A percentile compares a stretch with the other conserved stretches of the same genome.
phyloP scores from a whole-genome alignment of 1,140 invertebrate species.

The Drosophila varians region DNA sequence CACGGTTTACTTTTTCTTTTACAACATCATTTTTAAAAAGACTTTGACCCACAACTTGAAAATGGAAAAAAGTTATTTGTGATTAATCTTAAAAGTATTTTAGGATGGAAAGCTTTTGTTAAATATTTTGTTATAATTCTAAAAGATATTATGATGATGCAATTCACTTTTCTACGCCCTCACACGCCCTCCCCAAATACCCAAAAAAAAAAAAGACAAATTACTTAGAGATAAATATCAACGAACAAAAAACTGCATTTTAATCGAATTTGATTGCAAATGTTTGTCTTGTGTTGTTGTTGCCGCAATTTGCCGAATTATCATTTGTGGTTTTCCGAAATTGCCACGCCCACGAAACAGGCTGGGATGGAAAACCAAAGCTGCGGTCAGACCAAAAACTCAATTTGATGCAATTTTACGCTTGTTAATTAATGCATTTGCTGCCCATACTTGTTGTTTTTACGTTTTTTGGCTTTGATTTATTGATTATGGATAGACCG shows the following conservation, averaged over 20 bases:
- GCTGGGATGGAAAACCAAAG: slow-evolving; percentile 17
- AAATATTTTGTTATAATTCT: no score
- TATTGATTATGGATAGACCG: slow-evolving; percentile 30
- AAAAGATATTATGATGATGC: slow-evolving; percentile 6
- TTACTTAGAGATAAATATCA: background rate
- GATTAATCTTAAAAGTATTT: background rate
- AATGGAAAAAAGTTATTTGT: background rate
- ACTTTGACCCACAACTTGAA: slow-evolving; percentile 68
- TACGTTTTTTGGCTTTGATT: slow-evolving; percentile 30
- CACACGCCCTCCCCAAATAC: slow-evolving; percentile 32
- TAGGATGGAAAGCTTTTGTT: no score
- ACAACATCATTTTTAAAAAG: slow-evolving; percentile 72
- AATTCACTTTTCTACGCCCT: slow-evolving; percentile 34
- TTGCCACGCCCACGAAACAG: slow-evolving; percentile 24
- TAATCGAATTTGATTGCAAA: slow-evolving; percentile 45
- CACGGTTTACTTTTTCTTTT: slow-evolving; percentile 59
- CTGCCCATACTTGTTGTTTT: slow-evolving; percentile 9
- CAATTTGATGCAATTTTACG: slow-evolving; percentile 65
- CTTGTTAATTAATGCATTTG: slow-evolving; percentile 66
- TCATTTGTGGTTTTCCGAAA: slow-evolving; percentile 54
- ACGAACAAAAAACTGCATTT: slow-evolving; percentile 31
- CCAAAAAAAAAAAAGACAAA: slow-evolving; percentile 20
- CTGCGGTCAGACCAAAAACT: slow-evolving; percentile 37
- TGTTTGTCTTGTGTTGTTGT: slow-evolving; percentile 17
- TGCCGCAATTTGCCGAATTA: slow-evolving; percentile 40